Evolutionary conservation across 2,113 vertebrate genomes (phyloP).

Genomic region (Camelus bactrianus): DNA sequence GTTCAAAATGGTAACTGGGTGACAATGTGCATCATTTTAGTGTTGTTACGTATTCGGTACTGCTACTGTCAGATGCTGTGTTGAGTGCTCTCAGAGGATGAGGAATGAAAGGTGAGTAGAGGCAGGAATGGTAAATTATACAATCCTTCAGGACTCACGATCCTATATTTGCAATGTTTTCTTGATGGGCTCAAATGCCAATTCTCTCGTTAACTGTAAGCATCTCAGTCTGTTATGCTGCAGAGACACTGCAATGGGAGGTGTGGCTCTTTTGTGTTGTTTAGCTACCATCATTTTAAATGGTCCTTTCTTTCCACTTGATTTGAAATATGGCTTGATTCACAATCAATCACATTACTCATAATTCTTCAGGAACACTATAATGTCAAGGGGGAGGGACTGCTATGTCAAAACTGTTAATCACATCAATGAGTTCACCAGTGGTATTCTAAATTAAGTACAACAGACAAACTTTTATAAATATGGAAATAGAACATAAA

Average conservation of each 20-base stretch:
- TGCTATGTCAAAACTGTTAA: neutral
- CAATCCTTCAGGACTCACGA: neutral
- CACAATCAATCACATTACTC: neutral
- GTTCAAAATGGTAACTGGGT: neutral
- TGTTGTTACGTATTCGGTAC: neutral
- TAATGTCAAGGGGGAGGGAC: neutral
- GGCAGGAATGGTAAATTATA: neutral
- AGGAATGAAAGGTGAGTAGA: neutral
- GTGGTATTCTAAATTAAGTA: neutral
- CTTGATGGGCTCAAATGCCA: neutral
- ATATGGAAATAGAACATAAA: neutral
- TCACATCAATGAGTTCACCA: neutral
- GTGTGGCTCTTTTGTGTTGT: neutral
- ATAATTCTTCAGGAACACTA: neutral
- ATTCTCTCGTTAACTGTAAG: neutral
- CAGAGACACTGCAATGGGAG: neutral
- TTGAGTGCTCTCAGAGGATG: neutral
- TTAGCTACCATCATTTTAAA: neutral
- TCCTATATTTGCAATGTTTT: neutral
- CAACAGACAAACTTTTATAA: neutral
- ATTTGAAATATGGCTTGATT: neutral
- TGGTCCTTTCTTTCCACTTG: neutral
- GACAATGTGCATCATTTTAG: neutral
- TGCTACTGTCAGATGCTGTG: neutral
- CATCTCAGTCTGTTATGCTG: neutral